Evolutionary conservation across 2,888 invertebrate genomes (phyloP).

Genomic region (Smittia sp.): DNA sequence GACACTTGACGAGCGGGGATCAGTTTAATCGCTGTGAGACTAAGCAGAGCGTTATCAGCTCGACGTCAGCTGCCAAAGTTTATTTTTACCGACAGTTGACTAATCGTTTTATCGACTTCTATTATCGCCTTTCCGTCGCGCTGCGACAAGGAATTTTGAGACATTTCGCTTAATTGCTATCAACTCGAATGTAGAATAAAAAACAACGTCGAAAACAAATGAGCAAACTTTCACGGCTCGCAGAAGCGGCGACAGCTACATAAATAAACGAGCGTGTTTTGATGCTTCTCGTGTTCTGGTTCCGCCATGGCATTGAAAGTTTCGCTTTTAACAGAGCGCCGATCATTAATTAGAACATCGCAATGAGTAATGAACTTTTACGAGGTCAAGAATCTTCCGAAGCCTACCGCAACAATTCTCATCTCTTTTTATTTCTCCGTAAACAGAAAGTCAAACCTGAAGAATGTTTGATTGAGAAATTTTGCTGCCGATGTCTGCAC

Average conservation of each 20-base stretch:
- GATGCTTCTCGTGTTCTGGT: background rate
- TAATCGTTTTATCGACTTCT: conserved; percentile 4
- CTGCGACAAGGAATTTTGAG: background rate
- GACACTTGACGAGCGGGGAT: too few species aligned
- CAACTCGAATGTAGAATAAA: background rate
- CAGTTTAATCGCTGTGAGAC: too few species aligned
- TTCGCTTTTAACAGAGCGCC: background rate
- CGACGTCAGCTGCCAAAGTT: background rate
- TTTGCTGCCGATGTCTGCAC: background rate
- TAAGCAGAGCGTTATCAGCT: background rate
- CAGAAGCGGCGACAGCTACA: background rate
- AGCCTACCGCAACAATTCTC: background rate
- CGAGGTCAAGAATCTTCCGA: background rate
- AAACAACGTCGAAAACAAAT: conserved; percentile 6
- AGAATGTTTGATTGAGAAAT: background rate
- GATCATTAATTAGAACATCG: too few species aligned
- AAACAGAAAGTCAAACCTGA: background rate
- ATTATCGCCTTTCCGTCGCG: background rate
- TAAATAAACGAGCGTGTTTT: background rate
- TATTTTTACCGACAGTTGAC: background rate
- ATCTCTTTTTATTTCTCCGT: background rate
- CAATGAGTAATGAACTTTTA: too few species aligned
- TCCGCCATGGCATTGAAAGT: background rate
- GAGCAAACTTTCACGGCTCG: conserved; percentile 2
- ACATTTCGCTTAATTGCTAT: background rate